These are phyloP conservation scores for Antheraea pernyi DNA, from an alignment of 1,140 invertebrate genomes.

Conservation along the genomic window DNA sequence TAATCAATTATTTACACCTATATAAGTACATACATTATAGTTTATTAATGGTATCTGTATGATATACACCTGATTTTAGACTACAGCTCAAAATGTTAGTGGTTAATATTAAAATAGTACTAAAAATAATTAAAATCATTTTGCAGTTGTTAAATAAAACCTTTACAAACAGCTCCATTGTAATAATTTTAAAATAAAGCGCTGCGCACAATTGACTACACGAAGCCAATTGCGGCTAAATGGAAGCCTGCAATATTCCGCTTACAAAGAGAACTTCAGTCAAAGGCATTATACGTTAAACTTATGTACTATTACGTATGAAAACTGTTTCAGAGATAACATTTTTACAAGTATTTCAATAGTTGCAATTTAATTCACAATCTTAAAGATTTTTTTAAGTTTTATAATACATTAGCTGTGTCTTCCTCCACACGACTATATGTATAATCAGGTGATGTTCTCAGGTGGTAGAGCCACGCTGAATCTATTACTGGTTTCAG, in stretches of 20 bases:
- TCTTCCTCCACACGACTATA: too few species aligned
- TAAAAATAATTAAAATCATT: not conserved
- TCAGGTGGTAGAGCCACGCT: too few species aligned
- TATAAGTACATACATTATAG: too few species aligned
- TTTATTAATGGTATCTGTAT: too few species aligned
- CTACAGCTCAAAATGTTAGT: too few species aligned
- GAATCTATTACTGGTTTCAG: too few species aligned
- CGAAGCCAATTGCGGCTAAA: constrained; percentile 17
- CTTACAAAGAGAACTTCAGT: constrained; percentile 17
- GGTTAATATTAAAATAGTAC: not conserved
- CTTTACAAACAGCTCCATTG: not conserved
- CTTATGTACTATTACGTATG: not conserved
- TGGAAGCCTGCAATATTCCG: constrained; percentile 19
- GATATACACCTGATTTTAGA: too few species aligned
- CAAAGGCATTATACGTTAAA: constrained; percentile 13
- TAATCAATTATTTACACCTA: too few species aligned
- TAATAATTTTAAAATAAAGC: constrained; percentile 6
- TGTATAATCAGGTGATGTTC: too few species aligned
- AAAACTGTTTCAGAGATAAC: not conserved
- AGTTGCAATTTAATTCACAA: too few species aligned
- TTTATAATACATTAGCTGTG: too few species aligned
- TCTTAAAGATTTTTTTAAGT: too few species aligned
- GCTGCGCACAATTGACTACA: constrained; percentile 9
- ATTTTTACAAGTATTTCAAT: not conserved
- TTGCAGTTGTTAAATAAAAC: not conserved